A percentile compares a stretch with the other conserved stretches of the same genome.
phyloP scores from a whole-genome alignment of 1,140 invertebrate genomes.

The Pseudomyrmex flavicornis region DNA sequence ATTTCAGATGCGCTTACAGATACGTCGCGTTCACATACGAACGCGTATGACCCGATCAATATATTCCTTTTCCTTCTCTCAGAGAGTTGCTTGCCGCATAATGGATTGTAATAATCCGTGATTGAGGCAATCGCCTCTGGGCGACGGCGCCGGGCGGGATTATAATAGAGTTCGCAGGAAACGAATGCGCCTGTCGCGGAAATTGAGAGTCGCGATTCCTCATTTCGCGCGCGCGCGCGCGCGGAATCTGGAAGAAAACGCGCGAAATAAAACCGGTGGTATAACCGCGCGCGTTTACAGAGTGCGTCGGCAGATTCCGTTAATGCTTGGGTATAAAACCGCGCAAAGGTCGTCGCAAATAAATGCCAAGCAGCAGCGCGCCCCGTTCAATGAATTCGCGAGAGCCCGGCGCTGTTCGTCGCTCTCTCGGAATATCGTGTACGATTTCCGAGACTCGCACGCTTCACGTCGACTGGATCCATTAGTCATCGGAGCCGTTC shows the following conservation, averaged over 20 bases:
- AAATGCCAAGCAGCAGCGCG: slow-evolving; percentile 61
- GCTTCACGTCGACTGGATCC: slow-evolving; percentile 47
- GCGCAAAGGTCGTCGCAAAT: slow-evolving; percentile 65
- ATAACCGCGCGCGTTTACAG: not conserved
- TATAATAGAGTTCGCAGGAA: slow-evolving; percentile 37
- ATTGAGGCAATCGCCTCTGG: slow-evolving; percentile 29
- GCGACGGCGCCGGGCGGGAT: not conserved
- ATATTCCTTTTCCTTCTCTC: not conserved
- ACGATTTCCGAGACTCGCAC: not conserved
- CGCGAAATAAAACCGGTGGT: slow-evolving; percentile 19
- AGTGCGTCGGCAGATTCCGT: slow-evolving; percentile 53
- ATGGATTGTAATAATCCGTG: slow-evolving; percentile 18
- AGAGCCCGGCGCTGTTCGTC: slow-evolving; percentile 46
- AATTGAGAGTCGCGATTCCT: slow-evolving; percentile 44
- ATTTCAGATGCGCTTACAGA: slow-evolving; percentile 14
- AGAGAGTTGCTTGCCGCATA: not conserved
- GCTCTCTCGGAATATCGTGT: slow-evolving; percentile 22
- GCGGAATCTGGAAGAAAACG: not conserved
- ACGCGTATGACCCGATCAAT: not conserved
- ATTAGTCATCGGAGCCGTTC: slow-evolving; percentile 69
- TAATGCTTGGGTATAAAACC: slow-evolving; percentile 67
- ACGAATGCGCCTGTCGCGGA: slow-evolving; percentile 28
- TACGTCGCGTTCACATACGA: not conserved
- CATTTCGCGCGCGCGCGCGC: not conserved
- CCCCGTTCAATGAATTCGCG: slow-evolving; percentile 63